These are phyloP conservation scores for Numenius arquata DNA, from an alignment of 2,113 vertebrate species.

Conservation along the genomic window DNA sequence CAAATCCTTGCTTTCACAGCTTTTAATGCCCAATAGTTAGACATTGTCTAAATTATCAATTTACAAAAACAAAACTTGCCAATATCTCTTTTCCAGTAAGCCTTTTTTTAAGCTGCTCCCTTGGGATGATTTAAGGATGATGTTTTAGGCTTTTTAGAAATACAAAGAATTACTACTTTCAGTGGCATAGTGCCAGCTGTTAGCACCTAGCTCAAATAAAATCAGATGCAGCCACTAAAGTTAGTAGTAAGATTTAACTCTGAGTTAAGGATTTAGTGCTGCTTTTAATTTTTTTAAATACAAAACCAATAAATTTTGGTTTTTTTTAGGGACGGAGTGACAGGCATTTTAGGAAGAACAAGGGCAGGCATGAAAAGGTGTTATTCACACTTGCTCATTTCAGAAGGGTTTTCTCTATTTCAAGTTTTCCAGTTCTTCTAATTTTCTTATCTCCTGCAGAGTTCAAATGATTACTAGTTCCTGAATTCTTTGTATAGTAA, in stretches of 20 bases:
- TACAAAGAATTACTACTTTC: background rate
- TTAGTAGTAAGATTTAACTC: background rate
- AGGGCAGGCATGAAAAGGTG: background rate
- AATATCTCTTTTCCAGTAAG: background rate
- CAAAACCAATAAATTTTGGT: background rate
- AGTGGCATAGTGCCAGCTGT: background rate
- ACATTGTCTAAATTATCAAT: background rate
- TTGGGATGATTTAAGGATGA: background rate
- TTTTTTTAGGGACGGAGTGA: background rate
- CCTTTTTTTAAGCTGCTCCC: background rate
- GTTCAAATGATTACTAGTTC: background rate
- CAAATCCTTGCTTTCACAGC: background rate
- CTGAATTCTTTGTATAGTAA: background rate
- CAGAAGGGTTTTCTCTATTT: background rate
- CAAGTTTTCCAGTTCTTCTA: background rate
- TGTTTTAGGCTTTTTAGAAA: background rate
- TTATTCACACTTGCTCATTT: background rate
- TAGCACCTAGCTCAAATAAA: background rate
- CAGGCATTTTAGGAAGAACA: background rate
- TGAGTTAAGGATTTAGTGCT: background rate
- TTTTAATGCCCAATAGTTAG: background rate
- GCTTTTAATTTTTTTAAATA: background rate
- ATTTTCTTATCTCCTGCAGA: background rate
- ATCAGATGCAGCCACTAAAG: background rate
- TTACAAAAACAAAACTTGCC: background rate